Evolutionary conservation across 2,113 vertebrate genomes (phyloP), one percentile per base, ranked within the genome.

Genomic region (Periophthalmodon schlosseri): DNA sequence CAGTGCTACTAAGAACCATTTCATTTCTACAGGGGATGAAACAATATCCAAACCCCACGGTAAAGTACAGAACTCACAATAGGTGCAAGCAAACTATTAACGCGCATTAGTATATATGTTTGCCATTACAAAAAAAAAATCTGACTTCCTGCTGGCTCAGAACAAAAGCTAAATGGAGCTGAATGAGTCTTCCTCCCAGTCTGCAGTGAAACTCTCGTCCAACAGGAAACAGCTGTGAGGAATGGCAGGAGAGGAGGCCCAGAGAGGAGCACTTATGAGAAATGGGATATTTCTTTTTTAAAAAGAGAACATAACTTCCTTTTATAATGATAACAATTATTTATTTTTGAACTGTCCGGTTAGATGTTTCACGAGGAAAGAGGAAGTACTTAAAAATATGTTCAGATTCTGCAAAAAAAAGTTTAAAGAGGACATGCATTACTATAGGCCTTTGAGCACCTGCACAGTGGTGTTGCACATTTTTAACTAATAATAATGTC

Each of bases 191-290:
- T 68, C 58, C 75, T 72, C 77, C 39, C 65, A 70, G 58, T 46
- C 52, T 69, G 50, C 65, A 28, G 68, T 58, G 46, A 54, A 34
- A 80, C 74, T 73, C 75, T 71, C 79, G 77, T 28, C 61, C 54
- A 75, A 87, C 87, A 91, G 87, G 90, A 92, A 91, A 89, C 90
- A 91, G 91, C 90, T 92, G 89, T 89, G 84, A 88, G 87, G 86
- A 85, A 74, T 76, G 79, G 73, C 75, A 34, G 33, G 73, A 76
- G 77, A 80, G 78, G 85, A 68, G 58, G 83, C 77, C 8, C 1
- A 83, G 78, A 75, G 64, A 77, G 80, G 87, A 76, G 82, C 71
- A 39, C 49, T 85, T 82, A 28, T 15, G 12, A 60, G 13, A 28
- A 60, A 34, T 11, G 14, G 14, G 14, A 34, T 8, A 34, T 63